phyloP scores from a whole-genome alignment of 37 sponge, comb jelly and placozoan genomes.

The Oopsacas minuta region DNA sequence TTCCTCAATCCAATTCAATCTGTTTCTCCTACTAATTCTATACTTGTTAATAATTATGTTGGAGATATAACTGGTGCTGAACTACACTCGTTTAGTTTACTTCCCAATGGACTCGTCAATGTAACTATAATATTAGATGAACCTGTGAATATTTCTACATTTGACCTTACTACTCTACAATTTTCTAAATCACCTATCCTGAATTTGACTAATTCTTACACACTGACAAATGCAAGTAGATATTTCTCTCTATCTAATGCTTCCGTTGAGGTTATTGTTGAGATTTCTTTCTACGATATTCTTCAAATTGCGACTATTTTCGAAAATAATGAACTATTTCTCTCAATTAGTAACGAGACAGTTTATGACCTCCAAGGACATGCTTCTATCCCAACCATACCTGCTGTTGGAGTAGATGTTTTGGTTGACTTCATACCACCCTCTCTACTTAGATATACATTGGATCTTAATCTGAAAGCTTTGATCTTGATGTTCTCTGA shows the following conservation, averaged over 20 bases:
- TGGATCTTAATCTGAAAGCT: conserved; percentile 35
- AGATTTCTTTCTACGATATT: background rate
- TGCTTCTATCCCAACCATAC: background rate
- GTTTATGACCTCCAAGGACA: background rate
- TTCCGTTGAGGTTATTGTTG: background rate
- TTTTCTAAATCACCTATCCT: conserved; percentile 17
- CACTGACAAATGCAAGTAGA: background rate
- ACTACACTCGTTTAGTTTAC: background rate
- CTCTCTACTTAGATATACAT: conserved; percentile 28
- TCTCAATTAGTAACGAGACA: background rate
- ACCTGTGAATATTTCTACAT: conserved; percentile 39
- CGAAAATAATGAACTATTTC: background rate
- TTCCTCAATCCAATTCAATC: background rate
- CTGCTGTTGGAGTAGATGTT: background rate
- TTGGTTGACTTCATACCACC: conserved; percentile 37
- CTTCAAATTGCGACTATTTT: background rate
- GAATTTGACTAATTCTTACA: background rate
- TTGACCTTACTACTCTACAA: conserved; percentile 27
- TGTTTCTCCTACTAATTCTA: background rate
- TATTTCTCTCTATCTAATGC: background rate
- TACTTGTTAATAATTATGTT: background rate
- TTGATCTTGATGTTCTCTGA: conserved; percentile 53
- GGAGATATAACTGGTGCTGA: background rate
- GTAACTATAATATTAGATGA: conserved; percentile 61
- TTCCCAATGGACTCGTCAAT: background rate